Evolutionary conservation across 2,888 invertebrate genomes (phyloP).

Genomic region (Erynnis tages): DNA sequence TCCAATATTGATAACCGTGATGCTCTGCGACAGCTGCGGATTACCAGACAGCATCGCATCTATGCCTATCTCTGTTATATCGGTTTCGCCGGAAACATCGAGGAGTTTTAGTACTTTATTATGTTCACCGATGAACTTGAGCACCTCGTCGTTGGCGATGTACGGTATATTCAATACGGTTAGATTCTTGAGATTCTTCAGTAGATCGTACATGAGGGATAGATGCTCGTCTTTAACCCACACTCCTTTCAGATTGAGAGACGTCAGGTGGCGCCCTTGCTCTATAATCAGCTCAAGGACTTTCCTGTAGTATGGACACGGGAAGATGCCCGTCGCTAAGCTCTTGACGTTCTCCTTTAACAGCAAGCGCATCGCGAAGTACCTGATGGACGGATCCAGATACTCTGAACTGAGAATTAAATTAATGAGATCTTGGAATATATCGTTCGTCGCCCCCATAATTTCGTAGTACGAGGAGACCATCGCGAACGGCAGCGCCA

Average conservation of each 20-base stretch:
- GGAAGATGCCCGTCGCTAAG: constrained; percentile 86
- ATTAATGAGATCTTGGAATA: constrained; percentile 85
- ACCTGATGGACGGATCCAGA: constrained; percentile 85
- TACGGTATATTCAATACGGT: constrained; percentile 85
- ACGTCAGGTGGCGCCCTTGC: constrained; percentile 83
- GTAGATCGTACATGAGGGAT: constrained; percentile 81
- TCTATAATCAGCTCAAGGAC: constrained; percentile 84
- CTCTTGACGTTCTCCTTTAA: constrained; percentile 85
- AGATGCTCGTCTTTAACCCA: constrained; percentile 88
- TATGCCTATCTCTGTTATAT: constrained; percentile 84
- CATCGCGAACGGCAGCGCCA: constrained; percentile 80
- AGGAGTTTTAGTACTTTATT: constrained; percentile 81
- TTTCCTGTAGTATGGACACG: constrained; percentile 86
- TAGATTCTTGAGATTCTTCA: constrained; percentile 82
- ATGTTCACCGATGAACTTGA: constrained; percentile 80
- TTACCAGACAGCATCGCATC: constrained; percentile 78
- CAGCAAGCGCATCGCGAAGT: constrained; percentile 83
- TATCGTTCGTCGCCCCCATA: constrained; percentile 84
- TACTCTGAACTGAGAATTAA: constrained; percentile 84
- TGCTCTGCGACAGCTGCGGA: constrained; percentile 73
- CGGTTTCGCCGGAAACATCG: constrained; percentile 87
- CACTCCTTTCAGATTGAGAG: constrained; percentile 86
- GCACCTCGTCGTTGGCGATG: constrained; percentile 85
- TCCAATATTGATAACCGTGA: constrained; percentile 85
- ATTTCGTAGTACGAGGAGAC: constrained; percentile 82